These are phyloP conservation scores for Ametastegia equiseti DNA, from an alignment of 2,888 invertebrate species.

Conservation along the genomic window DNA sequence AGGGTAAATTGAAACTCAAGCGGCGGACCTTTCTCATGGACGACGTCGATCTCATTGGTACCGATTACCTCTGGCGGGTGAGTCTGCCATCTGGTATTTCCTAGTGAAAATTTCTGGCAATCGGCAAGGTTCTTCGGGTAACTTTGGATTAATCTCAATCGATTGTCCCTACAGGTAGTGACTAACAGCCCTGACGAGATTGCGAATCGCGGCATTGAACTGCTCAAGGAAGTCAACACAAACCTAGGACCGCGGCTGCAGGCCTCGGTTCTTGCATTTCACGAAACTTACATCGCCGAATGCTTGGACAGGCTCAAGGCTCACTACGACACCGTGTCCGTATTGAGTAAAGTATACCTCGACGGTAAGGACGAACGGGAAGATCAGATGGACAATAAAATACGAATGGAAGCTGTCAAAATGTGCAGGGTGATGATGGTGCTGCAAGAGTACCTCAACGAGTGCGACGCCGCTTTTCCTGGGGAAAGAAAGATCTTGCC, in stretches of 20 bases:
- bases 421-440: slow-evolving; percentile 97
- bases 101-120: too few relatives aligned
- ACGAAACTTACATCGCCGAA: slow-evolving; percentile 94
- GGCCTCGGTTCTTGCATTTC: slow-evolving; percentile 88
- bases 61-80: slow-evolving; percentile 97
- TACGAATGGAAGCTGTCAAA: slow-evolving; percentile 85
- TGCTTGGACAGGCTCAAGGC: slow-evolving; percentile 94
- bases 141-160: slow-evolving; percentile 21
- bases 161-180: slow-evolving; percentile 81
- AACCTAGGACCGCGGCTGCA: slow-evolving; percentile 93
- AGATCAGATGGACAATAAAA: slow-evolving; percentile 76
- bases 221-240: slow-evolving; percentile 95
- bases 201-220: slow-evolving; percentile 92
- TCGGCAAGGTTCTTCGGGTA: too few relatives aligned
- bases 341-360: slow-evolving; percentile 77
- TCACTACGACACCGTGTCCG: slow-evolving; percentile 89
- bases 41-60: slow-evolving; percentile 95
- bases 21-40: slow-evolving; percentile 92
- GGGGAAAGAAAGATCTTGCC: slow-evolving; percentile 94
- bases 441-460: slow-evolving; percentile 95
- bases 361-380: slow-evolving; percentile 75
- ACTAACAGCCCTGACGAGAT: slow-evolving; percentile 95
- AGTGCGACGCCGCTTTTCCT: slow-evolving; percentile 93
- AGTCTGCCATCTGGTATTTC: slow-evolving; percentile 67
- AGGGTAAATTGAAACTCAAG: slow-evolving; percentile 93